Conservation (phyloP, 2,888 invertebrate genomes). For the Tipula vernalis region DNA sequence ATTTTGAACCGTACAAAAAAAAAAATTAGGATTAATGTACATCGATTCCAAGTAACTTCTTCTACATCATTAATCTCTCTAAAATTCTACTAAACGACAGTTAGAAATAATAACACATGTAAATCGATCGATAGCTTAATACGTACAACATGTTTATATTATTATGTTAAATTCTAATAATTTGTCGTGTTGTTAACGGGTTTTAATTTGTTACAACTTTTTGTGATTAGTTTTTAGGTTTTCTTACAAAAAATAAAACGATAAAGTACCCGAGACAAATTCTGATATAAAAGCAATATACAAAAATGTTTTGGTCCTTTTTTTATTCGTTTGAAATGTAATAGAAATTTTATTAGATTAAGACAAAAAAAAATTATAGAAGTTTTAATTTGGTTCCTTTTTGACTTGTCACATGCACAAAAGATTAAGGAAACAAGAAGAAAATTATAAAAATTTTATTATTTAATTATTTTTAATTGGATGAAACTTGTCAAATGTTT, state of each 20-base stretch:
- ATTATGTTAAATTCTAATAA: neutral
- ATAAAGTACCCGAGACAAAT: neutral
- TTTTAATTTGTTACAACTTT: neutral
- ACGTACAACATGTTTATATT: neutral
- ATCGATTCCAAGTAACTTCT: too few relatives aligned
- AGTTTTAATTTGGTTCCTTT: neutral
- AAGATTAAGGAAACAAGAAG: neutral
- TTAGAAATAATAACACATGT: too few relatives aligned
- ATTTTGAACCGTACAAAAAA: too few relatives aligned
- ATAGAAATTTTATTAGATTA: neutral
- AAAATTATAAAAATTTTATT: neutral
- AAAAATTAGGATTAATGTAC: too few relatives aligned
- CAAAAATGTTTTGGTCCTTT: neutral
- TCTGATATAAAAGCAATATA: neutral
- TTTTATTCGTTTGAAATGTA: neutral
- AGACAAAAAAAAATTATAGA: neutral
- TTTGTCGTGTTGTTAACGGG: neutral
- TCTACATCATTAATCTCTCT: too few relatives aligned
- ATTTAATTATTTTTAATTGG: slow-evolving; percentile 4
- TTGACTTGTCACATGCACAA: neutral
- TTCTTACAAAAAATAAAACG: neutral
- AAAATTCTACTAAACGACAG: too few relatives aligned
- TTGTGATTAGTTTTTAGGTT: neutral
- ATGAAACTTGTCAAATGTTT: neutral
- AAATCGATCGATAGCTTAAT: too few relatives aligned